These are phyloP conservation scores for Eurytemora carolleeae DNA, from an alignment of 1,140 invertebrate genomes.

Conservation along the genomic window DNA sequence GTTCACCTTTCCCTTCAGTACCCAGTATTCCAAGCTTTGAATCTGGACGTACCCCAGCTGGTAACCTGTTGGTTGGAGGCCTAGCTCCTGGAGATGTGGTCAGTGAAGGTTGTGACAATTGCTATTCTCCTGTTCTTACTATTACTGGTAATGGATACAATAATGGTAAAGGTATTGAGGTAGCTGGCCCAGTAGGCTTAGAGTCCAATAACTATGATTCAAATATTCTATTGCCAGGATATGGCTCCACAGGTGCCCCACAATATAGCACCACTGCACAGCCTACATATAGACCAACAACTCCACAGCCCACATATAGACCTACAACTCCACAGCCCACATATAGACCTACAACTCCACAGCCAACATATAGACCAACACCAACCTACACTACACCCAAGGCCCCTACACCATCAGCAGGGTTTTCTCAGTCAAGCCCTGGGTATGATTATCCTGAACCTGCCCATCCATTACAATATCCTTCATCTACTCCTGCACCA, in stretches of 20 bases:
- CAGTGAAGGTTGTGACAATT: not conserved
- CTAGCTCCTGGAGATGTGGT: not conserved
- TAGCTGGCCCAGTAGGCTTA: not conserved
- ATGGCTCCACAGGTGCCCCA: not conserved
- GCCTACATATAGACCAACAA: not conserved
- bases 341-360: not conserved
- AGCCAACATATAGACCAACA: not conserved
- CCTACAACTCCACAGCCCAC: not conserved
- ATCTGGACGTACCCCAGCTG: not conserved
- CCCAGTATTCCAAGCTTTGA: not conserved
- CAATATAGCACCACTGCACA: not conserved
- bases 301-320: not conserved
- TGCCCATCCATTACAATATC: too few species aligned
- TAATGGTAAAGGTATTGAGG: not conserved
- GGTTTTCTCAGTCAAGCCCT: too few species aligned
- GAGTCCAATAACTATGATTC: not conserved
- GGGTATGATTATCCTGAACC: too few species aligned
- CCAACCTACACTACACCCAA: conserved; percentile 9
- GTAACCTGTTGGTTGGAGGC: not conserved
- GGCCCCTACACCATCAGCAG: conserved; percentile 1
- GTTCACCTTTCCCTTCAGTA: not conserved
- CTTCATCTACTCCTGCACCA: conserved; percentile 1
- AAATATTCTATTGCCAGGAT: too few species aligned
- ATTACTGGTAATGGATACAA: conserved; percentile 5
- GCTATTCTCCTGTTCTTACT: conserved; percentile 1